Base-by-base conservation (phyloP, 2,888 invertebrate species). In the Mechanitis mazaeus region DNA sequence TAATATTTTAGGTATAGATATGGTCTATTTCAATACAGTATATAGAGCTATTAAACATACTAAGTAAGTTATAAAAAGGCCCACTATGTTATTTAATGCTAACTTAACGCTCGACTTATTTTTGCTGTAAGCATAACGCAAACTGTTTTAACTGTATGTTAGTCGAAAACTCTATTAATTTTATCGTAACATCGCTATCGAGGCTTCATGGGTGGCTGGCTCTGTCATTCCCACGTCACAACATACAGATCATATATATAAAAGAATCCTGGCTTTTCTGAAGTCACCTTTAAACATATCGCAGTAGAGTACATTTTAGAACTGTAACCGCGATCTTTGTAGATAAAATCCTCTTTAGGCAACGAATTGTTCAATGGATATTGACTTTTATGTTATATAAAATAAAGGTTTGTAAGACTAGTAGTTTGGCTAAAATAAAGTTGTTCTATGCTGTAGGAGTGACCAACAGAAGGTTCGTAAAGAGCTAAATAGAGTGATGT, bases 111-210 rank as follows among this genome's bases (percentile, higher is more conserved):
- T 59, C 55, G 46, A 64, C 55, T 60, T 59, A 63, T 67, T 72
- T 71, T 64, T 60, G 68, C 64, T 66, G 66, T 67, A 69, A 68
- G 64, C 62, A 65, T 67, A 70, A 65, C 67, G 58, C 56, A 66
- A 68, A 73, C 70, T 72, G 64, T 70, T 72, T 74, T 72, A 70
- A 72, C 70, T 66, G 63, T 57, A 67, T 69, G 74, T 73, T 74
- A 77, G 78, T 74, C 72, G 75, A 64, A 74, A 78, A 77, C 71
- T 75, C 78, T 76, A 81, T 81, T 81, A 80, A 72, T 75, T 75
- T 80, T 81, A 81, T 81, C 81, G 70, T 61, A 64, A 69, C 67
- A 65, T 66, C 68, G 72, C 71, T 79, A 82, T 81, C 80, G 69
- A 71, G 66, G 70, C 70, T 73, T 77, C 73, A 75, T 73, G 74